Evolutionary conservation across 2,888 invertebrate genomes (phyloP).

Genomic region (Artemia sinica): DNA sequence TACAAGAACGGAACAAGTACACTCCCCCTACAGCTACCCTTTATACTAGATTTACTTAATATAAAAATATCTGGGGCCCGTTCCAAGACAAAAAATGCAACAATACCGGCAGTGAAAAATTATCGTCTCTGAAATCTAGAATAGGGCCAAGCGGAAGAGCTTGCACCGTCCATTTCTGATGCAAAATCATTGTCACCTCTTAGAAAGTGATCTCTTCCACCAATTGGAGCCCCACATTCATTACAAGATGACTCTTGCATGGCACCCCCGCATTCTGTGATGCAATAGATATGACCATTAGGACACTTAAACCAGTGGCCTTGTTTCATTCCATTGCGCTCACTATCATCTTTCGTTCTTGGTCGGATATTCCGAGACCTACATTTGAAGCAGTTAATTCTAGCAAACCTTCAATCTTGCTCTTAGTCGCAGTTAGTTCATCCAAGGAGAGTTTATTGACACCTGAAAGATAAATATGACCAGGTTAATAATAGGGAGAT

Average conservation of each 20-base stretch:
- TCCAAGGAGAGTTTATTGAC: no score
- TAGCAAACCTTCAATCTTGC: no score
- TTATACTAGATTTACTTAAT: no score
- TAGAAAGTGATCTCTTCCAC: constrained; percentile 38
- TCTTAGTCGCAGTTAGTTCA: no score
- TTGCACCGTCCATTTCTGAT: constrained; percentile 32
- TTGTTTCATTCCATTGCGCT: constrained; percentile 37
- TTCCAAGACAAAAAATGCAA: no score
- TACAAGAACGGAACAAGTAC: no score
- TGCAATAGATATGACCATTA: constrained; percentile 48
- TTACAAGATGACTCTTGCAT: constrained; percentile 37
- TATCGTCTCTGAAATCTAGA: background rate
- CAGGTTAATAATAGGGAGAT: no score
- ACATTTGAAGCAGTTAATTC: background rate
- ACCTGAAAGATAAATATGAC: no score
- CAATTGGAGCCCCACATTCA: constrained; percentile 42
- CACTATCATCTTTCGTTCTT: constrained; percentile 40
- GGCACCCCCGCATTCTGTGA: constrained; percentile 50
- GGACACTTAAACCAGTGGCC: constrained; percentile 56
- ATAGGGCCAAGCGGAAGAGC: constrained; percentile 25
- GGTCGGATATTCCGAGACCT: constrained; percentile 31
- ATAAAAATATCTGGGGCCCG: no score
- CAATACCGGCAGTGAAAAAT: no score
- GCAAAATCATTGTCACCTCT: constrained; percentile 34
- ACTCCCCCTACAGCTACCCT: no score